Evolutionary conservation across 2,888 invertebrate genomes (phyloP).

Genomic region (Amorpha juglandis): DNA sequence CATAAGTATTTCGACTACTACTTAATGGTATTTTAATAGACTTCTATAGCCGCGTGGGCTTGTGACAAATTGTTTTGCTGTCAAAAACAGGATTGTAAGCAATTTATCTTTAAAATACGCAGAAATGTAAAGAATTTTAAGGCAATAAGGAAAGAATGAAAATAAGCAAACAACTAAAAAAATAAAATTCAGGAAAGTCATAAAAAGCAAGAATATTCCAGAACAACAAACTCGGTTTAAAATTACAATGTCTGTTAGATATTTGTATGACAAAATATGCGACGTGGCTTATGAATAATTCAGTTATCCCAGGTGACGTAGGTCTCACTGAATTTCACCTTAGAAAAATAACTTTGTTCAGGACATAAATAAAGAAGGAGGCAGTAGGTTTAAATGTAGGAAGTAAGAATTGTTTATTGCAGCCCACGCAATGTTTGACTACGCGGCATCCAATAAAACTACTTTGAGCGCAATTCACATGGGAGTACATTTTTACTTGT

Average conservation of each 20-base stretch:
- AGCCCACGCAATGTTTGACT: slow-evolving; percentile 44
- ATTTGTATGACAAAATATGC: slow-evolving; percentile 56
- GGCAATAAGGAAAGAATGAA: slow-evolving; percentile 12
- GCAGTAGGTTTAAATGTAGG: slow-evolving; percentile 56
- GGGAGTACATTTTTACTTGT: background rate
- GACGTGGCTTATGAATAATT: slow-evolving; percentile 57
- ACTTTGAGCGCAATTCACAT: slow-evolving; percentile 45
- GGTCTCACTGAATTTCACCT: slow-evolving; percentile 29
- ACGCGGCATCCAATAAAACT: slow-evolving; percentile 56
- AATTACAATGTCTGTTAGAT: slow-evolving; percentile 48
- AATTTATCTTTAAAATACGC: background rate
- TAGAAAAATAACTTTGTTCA: slow-evolving; percentile 45
- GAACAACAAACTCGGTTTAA: slow-evolving; percentile 41
- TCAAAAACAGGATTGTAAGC: background rate
- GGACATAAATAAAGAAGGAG: slow-evolving; percentile 43
- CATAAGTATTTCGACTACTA: too few relatives aligned
- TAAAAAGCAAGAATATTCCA: slow-evolving; percentile 27
- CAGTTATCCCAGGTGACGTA: slow-evolving; percentile 54
- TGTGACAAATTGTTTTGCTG: too few relatives aligned
- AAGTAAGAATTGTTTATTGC: slow-evolving; percentile 61
- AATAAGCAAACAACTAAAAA: slow-evolving; percentile 21
- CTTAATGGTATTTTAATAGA: too few relatives aligned
- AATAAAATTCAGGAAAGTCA: slow-evolving; percentile 25
- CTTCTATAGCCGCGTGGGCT: too few relatives aligned
- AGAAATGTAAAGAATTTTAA: background rate